Base-by-base conservation (phyloP, 2,797 vertebrate genomes). In the Coracias cyanogaster region DNA sequence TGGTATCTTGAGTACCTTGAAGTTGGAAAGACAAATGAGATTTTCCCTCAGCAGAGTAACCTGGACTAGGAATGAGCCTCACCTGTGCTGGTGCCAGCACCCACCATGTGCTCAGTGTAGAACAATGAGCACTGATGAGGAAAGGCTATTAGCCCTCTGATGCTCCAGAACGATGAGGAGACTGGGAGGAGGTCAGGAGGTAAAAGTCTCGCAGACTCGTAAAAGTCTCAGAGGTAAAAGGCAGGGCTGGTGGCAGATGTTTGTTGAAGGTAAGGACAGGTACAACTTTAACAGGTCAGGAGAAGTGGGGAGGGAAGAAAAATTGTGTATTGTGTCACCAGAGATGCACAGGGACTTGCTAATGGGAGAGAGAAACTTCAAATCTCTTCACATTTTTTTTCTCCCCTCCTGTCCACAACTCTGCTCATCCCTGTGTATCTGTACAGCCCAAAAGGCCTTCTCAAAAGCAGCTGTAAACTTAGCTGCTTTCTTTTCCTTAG, bases 1-100 rank as follows among this genome's bases (percentile, higher is more conserved):
- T 0, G 0, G 5, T 60, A 21, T 26, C 52, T 71, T 31, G 33
- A 58, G 31, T 21, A 61, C 14, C 25, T 0, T n/a, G 37, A 72
- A 85, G 19, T 29, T 19, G 64, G 35, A 43, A 85, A 70, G 24
- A n/a, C 6, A 35, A 77, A 87, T 2, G 22, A 85, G 37, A 18
- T 70, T 71, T 91, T 88, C 55, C 35, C 9, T 83, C 2, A 3
- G 12, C 21, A 61, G 52, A 70, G n/a, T 37, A 65, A 28, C 43
- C 25, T 58, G 55, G 69, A 18, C 15, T 4, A 31, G 48, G 8
- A 49, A n/a, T 0, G 2, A 51, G 24, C 19, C 14, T 73, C 16
- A 29, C 10, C 35, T 41, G 21, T 2, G 7, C 21, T 35, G 55
- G 35, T 73, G 46, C n/a, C 51, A 73, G 45, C 37, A 51, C 19